Conservation (phyloP, 2,113 vertebrate genomes). For the Bucco capensis region DNA sequence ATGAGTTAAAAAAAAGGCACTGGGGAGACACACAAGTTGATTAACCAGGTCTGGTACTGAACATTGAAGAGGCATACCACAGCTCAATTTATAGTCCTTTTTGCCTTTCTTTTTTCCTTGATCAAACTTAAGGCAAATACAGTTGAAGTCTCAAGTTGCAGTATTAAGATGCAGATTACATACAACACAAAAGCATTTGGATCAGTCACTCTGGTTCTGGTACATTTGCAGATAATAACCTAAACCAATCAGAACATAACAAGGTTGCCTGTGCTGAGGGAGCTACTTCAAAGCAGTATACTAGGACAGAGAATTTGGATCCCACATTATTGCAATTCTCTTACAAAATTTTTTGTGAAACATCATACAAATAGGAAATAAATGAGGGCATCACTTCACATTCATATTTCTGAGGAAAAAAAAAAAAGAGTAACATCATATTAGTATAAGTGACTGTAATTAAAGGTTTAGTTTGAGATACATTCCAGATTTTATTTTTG, state of each 20-base stretch:
- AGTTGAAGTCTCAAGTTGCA: not conserved
- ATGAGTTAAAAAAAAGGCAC: not conserved
- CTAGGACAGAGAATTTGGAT: not conserved
- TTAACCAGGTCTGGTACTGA: not conserved
- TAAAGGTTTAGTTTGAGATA: not conserved
- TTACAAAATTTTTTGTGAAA: not conserved
- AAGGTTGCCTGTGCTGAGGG: not conserved
- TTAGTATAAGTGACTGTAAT: not conserved
- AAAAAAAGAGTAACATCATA: not conserved
- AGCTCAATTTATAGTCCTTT: not conserved
- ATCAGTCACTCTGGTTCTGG: rapidly evolving
- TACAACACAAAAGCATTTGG: not conserved
- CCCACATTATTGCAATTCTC: not conserved
- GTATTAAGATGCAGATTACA: not conserved
- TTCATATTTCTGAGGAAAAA: not conserved
- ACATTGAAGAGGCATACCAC: not conserved
- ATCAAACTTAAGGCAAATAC: not conserved
- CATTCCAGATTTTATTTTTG: not conserved
- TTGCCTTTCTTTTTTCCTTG: not conserved
- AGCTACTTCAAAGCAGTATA: not conserved
- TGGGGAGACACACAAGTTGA: not conserved
- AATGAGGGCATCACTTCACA: not conserved
- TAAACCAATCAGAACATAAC: not conserved
- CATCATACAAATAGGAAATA: not conserved
- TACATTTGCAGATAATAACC: not conserved